Conservation (phyloP, 1,140 invertebrate genomes). For the Vollenhovia emeryi region DNA sequence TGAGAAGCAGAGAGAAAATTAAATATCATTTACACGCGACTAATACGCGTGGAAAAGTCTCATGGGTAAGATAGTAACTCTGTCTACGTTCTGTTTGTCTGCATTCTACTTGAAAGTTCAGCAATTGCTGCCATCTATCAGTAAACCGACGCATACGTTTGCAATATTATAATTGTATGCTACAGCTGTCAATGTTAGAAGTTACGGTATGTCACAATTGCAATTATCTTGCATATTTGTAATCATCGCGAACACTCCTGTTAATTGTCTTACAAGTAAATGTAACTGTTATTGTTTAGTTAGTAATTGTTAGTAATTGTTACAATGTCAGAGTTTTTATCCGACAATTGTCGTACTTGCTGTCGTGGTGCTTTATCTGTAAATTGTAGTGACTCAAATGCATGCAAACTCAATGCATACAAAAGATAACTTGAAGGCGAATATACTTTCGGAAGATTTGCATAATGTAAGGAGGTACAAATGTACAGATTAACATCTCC, state of each 20-base stretch:
- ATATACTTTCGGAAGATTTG: slow-evolving; percentile 44
- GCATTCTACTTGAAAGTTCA: slow-evolving; percentile 23
- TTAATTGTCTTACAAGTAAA: not conserved
- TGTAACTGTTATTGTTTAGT: no score
- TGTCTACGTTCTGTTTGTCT: not conserved
- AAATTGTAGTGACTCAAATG: not conserved
- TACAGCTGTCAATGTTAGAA: not conserved
- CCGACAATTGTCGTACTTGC: not conserved
- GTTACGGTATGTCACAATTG: not conserved
- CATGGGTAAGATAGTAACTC: not conserved
- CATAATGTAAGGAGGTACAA: slow-evolving; percentile 1
- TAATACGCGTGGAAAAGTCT: not conserved
- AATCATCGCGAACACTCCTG: not conserved
- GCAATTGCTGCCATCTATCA: slow-evolving; percentile 42
- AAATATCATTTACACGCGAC: not conserved
- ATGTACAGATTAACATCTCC: not conserved
- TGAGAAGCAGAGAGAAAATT: not conserved
- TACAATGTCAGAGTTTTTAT: not conserved
- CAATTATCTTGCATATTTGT: not conserved
- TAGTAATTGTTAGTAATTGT: not conserved
- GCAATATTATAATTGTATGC: not conserved
- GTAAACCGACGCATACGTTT: not conserved
- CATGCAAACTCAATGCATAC: not conserved
- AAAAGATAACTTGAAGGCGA: not conserved
- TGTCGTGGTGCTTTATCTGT: not conserved